A percentile compares a stretch with the other conserved stretches of the same genome.
Evolutionary conservation across 2,113 vertebrate genomes (phyloP).

Genomic region (Alces alces): DNA sequence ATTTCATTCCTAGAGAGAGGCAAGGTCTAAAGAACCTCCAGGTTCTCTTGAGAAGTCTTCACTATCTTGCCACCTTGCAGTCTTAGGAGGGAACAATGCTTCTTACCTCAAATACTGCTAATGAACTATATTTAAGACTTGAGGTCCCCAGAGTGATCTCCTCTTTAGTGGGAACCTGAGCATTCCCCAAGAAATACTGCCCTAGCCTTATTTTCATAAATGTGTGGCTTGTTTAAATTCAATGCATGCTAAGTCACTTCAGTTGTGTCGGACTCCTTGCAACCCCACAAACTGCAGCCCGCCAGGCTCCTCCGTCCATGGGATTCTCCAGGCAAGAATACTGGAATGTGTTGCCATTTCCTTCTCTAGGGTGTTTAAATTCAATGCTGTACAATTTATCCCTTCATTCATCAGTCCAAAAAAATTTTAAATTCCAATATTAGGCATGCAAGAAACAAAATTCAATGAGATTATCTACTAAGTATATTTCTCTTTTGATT

Average conservation of each 20-base stretch:
- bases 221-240: neutral
- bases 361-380: neutral
- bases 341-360: neutral
- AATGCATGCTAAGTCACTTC: neutral
- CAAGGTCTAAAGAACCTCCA: neutral
- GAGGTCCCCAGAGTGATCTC: neutral
- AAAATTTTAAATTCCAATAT: neutral
- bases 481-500: neutral
- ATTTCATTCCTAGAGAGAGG: neutral
- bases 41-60: neutral
- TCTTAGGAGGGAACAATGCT: neutral
- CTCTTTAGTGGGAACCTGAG: neutral
- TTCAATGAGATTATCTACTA: neutral
- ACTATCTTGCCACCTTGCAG: too few species aligned
- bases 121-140: neutral
- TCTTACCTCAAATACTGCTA: neutral
- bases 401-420: neutral
- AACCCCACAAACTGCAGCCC: neutral
- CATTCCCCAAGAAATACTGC: neutral
- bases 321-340: neutral
- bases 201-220: neutral
- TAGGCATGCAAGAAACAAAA: neutral
- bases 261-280: neutral
- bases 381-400: neutral
- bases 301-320: neutral